A percentile compares a stretch with the other conserved stretches of the same genome.
These are phyloP conservation scores for Tinea semifulvella DNA, from an alignment of 2,888 invertebrate genomes.

Conservation along the genomic window DNA sequence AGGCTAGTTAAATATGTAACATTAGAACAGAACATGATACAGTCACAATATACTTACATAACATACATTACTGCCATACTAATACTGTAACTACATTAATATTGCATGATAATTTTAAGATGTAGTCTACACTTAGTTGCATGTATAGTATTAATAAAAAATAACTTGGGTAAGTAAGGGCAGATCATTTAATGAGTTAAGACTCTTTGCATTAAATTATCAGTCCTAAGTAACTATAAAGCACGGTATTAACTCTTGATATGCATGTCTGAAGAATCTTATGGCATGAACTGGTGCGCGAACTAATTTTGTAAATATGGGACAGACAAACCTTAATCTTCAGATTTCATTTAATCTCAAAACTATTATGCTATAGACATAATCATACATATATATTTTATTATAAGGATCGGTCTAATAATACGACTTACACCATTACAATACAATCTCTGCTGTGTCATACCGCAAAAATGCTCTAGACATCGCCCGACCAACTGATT, in stretches of 20 bases:
- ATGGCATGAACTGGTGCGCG: constrained; percentile 36
- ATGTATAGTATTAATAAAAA: constrained; percentile 1
- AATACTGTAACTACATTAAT: background rate
- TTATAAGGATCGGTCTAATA: too few relatives aligned
- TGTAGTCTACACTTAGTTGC: constrained; percentile 5
- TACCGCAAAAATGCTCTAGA: too few relatives aligned
- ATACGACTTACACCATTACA: too few relatives aligned
- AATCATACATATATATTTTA: background rate
- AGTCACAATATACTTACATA: constrained; percentile 42
- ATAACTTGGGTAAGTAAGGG: constrained; percentile 1
- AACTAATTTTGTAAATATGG: constrained; percentile 62
- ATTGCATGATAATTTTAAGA: constrained; percentile 12
- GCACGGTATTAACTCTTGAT: background rate
- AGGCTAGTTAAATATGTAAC: background rate
- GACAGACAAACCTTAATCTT: constrained; percentile 44
- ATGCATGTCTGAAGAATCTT: constrained; percentile 3
- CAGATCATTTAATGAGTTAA: too few relatives aligned
- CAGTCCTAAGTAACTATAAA: background rate
- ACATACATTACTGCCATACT: constrained; percentile 21
- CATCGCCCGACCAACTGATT: too few relatives aligned
- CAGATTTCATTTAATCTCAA: background rate
- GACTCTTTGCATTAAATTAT: too few relatives aligned
- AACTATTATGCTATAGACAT: background rate
- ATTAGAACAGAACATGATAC: background rate
- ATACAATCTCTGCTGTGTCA: too few relatives aligned